Percentiles rank a stretch among this genome's conserved stretches.
Conservation (phyloP, 2,797 vertebrate genomes). For the Pseudopleuronectes americanus region DNA sequence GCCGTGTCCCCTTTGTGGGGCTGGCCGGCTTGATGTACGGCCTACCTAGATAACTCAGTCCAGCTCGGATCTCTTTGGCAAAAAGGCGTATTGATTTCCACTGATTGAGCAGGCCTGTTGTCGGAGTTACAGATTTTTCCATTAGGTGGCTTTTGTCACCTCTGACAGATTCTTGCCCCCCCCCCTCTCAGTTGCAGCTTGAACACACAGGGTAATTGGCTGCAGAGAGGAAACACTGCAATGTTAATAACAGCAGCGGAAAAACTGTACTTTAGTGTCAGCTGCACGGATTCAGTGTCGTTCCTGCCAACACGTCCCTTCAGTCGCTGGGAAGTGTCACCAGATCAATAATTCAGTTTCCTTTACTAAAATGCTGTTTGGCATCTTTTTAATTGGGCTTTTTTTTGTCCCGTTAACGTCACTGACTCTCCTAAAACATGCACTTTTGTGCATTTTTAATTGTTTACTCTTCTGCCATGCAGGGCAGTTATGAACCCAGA, state of each 20-base stretch:
- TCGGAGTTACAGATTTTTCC: slow-evolving; percentile 67
- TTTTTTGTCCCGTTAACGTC: slow-evolving; percentile 27
- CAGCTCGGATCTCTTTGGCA: slow-evolving; percentile 52
- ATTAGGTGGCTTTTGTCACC: slow-evolving; percentile 63
- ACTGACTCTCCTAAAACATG: slow-evolving; percentile 35
- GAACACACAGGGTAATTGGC: slow-evolving; percentile 46
- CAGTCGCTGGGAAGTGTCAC: slow-evolving; percentile 30
- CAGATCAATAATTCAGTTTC: slow-evolving; percentile 56
- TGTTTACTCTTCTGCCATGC: slow-evolving; percentile 1
- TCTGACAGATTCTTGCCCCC: slow-evolving; percentile 47
- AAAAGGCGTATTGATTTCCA: slow-evolving; percentile 74
- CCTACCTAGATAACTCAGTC: slow-evolving; percentile 42
- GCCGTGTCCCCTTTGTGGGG: slow-evolving; percentile 17
- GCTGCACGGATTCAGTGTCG: slow-evolving; percentile 19
- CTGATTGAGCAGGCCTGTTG: slow-evolving; percentile 62
- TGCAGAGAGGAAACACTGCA: slow-evolving; percentile 34
- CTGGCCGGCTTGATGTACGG: slow-evolving; percentile 44
- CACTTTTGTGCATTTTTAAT: slow-evolving; percentile 35
- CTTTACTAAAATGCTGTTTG: slow-evolving; percentile 51
- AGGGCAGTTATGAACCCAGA: slow-evolving; percentile 27
- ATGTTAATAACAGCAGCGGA: slow-evolving; percentile 56
- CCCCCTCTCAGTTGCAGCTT: slow-evolving; percentile 24
- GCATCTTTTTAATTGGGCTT: slow-evolving; percentile 66
- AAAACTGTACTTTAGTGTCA: slow-evolving; percentile 38
- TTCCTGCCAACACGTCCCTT: slow-evolving; percentile 42